phyloP scores from a whole-genome alignment of 2,888 invertebrate species.

The Mylabris sibirica region DNA sequence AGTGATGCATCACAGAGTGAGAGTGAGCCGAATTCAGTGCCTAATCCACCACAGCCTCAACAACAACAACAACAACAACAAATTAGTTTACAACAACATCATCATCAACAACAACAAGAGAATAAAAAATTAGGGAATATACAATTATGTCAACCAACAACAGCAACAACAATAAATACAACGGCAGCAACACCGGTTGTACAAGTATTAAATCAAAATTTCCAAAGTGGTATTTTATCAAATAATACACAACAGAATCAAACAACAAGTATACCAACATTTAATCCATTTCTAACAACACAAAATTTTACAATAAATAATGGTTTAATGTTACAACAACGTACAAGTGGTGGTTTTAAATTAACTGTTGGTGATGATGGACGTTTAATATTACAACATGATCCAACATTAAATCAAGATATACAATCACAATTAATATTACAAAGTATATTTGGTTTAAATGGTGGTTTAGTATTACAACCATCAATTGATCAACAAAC shows the following conservation, averaged over 20 bases:
- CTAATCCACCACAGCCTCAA: constrained; percentile 52
- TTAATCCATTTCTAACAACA: constrained; percentile 55
- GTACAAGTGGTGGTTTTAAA: constrained; percentile 69
- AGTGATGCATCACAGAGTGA: constrained; percentile 60
- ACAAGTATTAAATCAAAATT: constrained; percentile 60
- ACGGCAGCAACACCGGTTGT: constrained; percentile 54
- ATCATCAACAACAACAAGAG: constrained; percentile 36
- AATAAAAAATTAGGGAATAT: constrained; percentile 57
- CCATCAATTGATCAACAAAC: constrained; percentile 60
- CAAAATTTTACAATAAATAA: constrained; percentile 60
- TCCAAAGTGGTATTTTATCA: constrained; percentile 56
- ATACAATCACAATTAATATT: constrained; percentile 60
- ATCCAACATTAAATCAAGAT: constrained; percentile 67
- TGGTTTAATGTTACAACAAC: constrained; percentile 60
- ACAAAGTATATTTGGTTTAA: constrained; percentile 59
- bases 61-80: constrained; percentile 26
- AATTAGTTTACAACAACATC: constrained; percentile 22
- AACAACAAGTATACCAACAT: constrained; percentile 48
- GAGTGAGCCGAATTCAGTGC: constrained; percentile 55
- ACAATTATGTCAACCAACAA: constrained; percentile 56
- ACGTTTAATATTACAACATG: constrained; percentile 71
- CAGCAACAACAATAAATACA: constrained; percentile 41
- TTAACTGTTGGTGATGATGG: constrained; percentile 75
- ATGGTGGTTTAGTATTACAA: constrained; percentile 58
- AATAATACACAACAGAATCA: constrained; percentile 51